Conservation (phyloP, 2,888 invertebrate species). For the Empis livida region DNA sequence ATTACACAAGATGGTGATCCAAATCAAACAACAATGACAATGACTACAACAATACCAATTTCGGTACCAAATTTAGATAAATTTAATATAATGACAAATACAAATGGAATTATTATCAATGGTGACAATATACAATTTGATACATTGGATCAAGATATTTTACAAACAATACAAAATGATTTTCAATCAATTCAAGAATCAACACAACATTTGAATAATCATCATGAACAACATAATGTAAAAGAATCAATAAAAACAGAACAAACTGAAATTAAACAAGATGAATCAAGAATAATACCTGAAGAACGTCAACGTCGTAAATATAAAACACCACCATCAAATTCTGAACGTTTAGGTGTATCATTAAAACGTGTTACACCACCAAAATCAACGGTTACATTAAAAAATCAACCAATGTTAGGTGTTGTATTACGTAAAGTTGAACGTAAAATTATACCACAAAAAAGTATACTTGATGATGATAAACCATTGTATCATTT, state of each 20-base stretch:
- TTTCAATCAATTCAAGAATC: background rate
- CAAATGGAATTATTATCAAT: slow-evolving; percentile 16
- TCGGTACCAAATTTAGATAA: slow-evolving; percentile 28
- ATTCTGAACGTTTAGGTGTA: slow-evolving; percentile 30
- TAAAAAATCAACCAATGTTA: slow-evolving; percentile 30
- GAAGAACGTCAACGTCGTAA: slow-evolving; percentile 16
- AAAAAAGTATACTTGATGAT: slow-evolving; percentile 33
- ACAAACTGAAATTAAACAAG: no score
- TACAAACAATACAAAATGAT: background rate
- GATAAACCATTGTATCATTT: slow-evolving; percentile 32
- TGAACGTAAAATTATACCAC: slow-evolving; percentile 28
- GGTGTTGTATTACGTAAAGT: slow-evolving; percentile 33
- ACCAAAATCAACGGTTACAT: slow-evolving; percentile 24
- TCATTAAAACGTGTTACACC: slow-evolving; percentile 29
- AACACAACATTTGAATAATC: background rate
- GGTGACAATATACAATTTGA: slow-evolving; percentile 9
- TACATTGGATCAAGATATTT: background rate
- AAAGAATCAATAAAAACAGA: no score
- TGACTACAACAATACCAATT: slow-evolving; percentile 15
- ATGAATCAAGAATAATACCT: no score
- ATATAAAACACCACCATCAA: slow-evolving; percentile 31
- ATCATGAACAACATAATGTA: no score
- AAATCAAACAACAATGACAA: slow-evolving; percentile 10
- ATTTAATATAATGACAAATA: slow-evolving; percentile 21
- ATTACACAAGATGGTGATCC: background rate